Evolutionary conservation across 2,888 invertebrate species (phyloP).

Genomic region (Eristalinus aeneus): DNA sequence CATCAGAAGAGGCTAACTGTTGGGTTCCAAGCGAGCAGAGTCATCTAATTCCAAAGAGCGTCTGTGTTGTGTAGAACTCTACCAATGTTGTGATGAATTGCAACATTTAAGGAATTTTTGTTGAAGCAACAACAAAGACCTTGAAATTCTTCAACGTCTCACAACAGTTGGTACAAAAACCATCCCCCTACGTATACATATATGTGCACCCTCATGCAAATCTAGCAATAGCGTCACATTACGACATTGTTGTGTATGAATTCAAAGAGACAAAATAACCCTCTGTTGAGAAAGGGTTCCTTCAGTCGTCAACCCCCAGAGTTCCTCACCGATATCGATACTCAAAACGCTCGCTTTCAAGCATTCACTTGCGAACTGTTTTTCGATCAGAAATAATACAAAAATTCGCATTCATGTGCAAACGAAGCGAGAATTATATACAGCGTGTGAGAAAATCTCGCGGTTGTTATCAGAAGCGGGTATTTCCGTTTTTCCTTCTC

Average conservation of each 20-base stretch:
- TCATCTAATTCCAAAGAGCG: too few species aligned
- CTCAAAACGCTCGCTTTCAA: not conserved
- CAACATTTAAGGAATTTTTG: too few species aligned
- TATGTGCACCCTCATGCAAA: not conserved
- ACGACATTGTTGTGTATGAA: not conserved
- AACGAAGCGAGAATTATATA: not conserved
- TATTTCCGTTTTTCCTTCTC: constrained; percentile 57
- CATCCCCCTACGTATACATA: too few species aligned
- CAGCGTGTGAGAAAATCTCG: constrained; percentile 19
- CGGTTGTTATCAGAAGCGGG: constrained; percentile 49
- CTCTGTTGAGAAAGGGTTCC: not conserved
- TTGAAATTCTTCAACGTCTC: too few species aligned
- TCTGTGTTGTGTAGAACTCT: too few species aligned
- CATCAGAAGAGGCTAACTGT: too few species aligned
- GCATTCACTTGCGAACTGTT: constrained; percentile 1
- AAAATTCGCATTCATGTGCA: constrained; percentile 39
- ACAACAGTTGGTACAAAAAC: too few species aligned
- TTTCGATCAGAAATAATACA: constrained; percentile 20
- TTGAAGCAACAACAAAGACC: too few species aligned
- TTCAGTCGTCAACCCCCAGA: not conserved
- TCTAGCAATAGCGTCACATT: not conserved
- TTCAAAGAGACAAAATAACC: not conserved
- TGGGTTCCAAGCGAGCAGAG: too few species aligned
- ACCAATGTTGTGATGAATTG: too few species aligned
- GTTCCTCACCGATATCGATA: not conserved